Evolutionary conservation across 2,888 invertebrate species (phyloP).

Genomic region (Parascotia fuliginaria): DNA sequence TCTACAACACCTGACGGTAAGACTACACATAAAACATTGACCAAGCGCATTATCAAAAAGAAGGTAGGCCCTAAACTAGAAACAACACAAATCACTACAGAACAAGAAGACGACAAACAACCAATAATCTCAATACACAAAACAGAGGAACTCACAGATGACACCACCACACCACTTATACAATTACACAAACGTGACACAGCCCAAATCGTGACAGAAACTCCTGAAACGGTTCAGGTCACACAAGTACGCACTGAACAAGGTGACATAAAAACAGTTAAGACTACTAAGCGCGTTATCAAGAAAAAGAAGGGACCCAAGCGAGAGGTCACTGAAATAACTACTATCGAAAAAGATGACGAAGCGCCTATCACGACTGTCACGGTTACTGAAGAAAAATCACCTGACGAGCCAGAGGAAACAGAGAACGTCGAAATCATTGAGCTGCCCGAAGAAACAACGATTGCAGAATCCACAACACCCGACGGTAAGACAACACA

Average conservation of each 20-base stretch:
- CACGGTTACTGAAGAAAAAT: too few species aligned
- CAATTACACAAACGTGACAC: background rate
- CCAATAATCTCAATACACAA: constrained; percentile 8
- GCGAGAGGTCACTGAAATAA: constrained; percentile 19
- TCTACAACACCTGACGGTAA: constrained; percentile 7
- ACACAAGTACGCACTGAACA: constrained; percentile 3
- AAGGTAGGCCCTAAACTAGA: constrained; percentile 39
- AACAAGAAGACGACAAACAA: constrained; percentile 6
- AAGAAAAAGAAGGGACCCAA: constrained; percentile 59
- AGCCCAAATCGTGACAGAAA: background rate
- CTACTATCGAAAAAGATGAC: too few species aligned
- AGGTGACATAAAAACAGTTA: constrained; percentile 3
- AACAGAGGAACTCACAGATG: constrained; percentile 7
- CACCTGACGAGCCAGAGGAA: too few species aligned
- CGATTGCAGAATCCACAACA: too few species aligned
- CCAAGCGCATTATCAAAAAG: constrained; percentile 44
- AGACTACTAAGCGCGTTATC: constrained; percentile 12
- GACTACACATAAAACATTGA: constrained; percentile 15
- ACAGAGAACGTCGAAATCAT: too few species aligned
- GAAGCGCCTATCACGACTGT: too few species aligned
- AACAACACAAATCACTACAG: constrained; percentile 30
- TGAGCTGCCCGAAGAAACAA: too few species aligned
- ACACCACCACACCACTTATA: background rate
- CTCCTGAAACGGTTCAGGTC: constrained; percentile 4
- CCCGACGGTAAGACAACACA: too few species aligned